phyloP scores from a whole-genome alignment of 2,113 vertebrate genomes.

The Hyla sarda region DNA sequence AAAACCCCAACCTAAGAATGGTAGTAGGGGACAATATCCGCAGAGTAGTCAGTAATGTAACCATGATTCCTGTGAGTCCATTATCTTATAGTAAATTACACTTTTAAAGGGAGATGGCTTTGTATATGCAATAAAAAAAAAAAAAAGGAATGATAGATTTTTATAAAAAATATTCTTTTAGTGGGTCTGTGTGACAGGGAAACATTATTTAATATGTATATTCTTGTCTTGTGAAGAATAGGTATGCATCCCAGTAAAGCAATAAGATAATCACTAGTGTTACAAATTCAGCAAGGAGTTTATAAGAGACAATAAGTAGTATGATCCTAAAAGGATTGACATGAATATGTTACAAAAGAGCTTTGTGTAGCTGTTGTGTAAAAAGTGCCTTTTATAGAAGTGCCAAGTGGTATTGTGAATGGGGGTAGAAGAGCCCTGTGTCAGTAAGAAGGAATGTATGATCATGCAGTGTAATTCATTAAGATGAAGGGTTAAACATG shows the following conservation, averaged over 20 bases:
- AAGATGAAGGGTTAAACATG: slow-evolving; percentile 32
- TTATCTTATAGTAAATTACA: not conserved
- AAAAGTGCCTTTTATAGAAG: slow-evolving; percentile 24
- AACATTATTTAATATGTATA: not conserved
- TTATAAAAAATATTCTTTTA: not conserved
- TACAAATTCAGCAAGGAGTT: not conserved
- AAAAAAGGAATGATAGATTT: not conserved
- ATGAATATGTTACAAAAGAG: slow-evolving; percentile 23
- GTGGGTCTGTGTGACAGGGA: too few relatives aligned
- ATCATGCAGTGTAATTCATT: not conserved
- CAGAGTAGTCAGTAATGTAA: not conserved
- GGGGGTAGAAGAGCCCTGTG: slow-evolving; percentile 13
- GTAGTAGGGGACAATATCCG: too few relatives aligned
- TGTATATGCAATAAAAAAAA: not conserved
- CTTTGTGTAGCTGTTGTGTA: slow-evolving; percentile 3
- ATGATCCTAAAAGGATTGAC: slow-evolving; percentile 25
- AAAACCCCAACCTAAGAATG: too few relatives aligned
- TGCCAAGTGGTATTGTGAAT: slow-evolving; percentile 31
- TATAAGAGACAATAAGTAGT: slow-evolving; percentile 8
- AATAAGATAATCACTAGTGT: slow-evolving; percentile 9
- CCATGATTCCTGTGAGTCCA: not conserved
- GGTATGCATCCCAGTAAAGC: too few relatives aligned
- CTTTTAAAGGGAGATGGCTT: not conserved
- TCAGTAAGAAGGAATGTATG: slow-evolving; percentile 2
- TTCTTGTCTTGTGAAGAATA: not conserved